A percentile compares a stretch with the other conserved stretches of the same genome.
phyloP scores from a whole-genome alignment of 2,888 invertebrate species.

The Cosmia pyralina region DNA sequence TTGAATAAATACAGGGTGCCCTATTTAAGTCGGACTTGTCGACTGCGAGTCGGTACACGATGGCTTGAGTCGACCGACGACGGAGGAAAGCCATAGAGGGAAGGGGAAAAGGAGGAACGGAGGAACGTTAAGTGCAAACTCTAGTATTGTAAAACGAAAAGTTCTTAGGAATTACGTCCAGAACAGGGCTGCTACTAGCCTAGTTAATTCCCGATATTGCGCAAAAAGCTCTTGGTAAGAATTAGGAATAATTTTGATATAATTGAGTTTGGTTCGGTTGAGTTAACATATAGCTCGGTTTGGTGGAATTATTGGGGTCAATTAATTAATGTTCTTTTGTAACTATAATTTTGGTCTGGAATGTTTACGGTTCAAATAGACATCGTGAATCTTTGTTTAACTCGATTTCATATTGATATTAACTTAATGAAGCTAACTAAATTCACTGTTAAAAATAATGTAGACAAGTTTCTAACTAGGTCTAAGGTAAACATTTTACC shows the following conservation, averaged over 20 bases:
- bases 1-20: constrained; percentile 57
- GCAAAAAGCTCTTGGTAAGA: constrained; percentile 27
- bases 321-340: constrained; percentile 26
- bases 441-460: neutral
- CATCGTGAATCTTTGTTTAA: neutral
- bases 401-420: neutral
- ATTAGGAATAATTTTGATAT: constrained; percentile 41
- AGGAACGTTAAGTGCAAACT: constrained; percentile 78
- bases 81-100: constrained; percentile 32
- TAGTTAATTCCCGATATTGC: constrained; percentile 43
- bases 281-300: constrained; percentile 32
- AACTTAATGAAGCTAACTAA: neutral
- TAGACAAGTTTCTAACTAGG: no score
- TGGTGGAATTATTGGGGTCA: constrained; percentile 19
- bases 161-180: constrained; percentile 66
- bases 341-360: constrained; percentile 25
- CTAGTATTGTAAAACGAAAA: constrained; percentile 72
- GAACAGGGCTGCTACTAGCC: constrained; percentile 42
- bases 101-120: constrained; percentile 35
- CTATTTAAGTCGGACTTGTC: constrained; percentile 58
- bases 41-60: constrained; percentile 53
- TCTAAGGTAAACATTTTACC: neutral
- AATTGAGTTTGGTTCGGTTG: constrained; percentile 37
- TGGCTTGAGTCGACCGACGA: constrained; percentile 34
- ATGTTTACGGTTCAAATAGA: constrained; percentile 18